A percentile compares a stretch with the other conserved stretches of the same genome.
These are phyloP conservation scores for Lanius ludovicianus DNA, from an alignment of 2,113 vertebrate species.

Conservation along the genomic window DNA sequence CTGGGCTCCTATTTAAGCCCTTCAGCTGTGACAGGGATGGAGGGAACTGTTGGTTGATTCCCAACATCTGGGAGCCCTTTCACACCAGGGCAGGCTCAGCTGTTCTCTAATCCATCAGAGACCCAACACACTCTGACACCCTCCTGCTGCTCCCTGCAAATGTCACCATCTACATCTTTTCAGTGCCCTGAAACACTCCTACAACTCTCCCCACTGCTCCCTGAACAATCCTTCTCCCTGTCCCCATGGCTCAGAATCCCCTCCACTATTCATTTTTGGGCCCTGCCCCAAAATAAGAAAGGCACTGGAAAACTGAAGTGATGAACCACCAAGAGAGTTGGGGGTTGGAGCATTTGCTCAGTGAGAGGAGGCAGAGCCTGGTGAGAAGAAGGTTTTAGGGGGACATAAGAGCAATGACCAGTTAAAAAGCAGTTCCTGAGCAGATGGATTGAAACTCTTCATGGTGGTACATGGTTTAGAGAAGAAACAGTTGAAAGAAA, in stretches of 20 bases:
- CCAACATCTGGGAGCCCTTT: background rate
- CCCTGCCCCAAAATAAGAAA: background rate
- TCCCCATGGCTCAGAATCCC: background rate
- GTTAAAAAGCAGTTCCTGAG: background rate
- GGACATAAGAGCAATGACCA: rapidly evolving
- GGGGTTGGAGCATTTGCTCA: background rate
- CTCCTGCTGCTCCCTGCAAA: background rate
- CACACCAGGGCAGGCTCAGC: background rate
- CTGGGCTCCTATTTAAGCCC: background rate
- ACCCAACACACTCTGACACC: background rate
- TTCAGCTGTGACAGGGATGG: background rate
- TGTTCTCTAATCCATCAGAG: background rate
- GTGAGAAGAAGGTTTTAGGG: background rate
- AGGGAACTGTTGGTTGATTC: background rate
- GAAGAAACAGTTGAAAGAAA: background rate
- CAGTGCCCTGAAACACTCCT: background rate
- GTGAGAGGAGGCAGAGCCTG: background rate
- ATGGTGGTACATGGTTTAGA: background rate
- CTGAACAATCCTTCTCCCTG: background rate
- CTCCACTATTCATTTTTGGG: rapidly evolving
- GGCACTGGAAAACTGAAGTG: background rate
- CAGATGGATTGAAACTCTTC: background rate
- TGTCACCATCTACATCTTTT: background rate
- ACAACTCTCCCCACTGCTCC: background rate
- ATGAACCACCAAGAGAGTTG: background rate